Evolutionary conservation across 2,113 vertebrate genomes (phyloP).

Genomic region (Cygnus atratus): DNA sequence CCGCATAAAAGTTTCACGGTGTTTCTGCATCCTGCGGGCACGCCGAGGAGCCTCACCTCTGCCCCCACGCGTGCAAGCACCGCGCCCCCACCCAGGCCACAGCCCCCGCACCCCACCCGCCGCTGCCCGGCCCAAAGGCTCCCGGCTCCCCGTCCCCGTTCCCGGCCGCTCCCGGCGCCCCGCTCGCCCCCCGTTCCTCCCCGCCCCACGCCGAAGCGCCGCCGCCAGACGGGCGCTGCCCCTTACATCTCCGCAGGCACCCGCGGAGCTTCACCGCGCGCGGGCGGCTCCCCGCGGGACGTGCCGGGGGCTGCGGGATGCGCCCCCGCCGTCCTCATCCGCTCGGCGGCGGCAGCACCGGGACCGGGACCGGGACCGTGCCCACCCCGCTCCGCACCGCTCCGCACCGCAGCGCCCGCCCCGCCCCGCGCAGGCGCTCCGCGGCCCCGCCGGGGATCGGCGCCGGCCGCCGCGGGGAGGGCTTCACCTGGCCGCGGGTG

Average conservation of each 20-base stretch:
- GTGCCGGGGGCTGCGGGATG: not conserved
- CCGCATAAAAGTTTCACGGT: accelerated
- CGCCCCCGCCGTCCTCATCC: not conserved
- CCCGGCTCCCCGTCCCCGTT: no score
- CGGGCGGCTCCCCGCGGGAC: no score
- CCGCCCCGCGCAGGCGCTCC: not conserved
- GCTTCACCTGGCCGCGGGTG: no score
- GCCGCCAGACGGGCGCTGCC: no score
- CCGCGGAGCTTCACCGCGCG: no score
- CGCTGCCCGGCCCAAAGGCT: not conserved
- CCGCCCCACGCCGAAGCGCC: no score
- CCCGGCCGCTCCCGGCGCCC: no score
- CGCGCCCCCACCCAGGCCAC: not conserved
- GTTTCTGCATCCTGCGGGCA: not conserved
- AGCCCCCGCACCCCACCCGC: not conserved
- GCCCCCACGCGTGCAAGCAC: accelerated
- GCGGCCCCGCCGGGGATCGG: not conserved
- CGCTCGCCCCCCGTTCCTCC: no score
- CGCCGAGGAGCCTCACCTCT: not conserved
- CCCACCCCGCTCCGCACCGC: no score
- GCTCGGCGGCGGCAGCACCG: not conserved
- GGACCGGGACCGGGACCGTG: no score
- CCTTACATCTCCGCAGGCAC: no score
- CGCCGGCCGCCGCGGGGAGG: not conserved
- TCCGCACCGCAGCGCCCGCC: not conserved